A percentile compares a stretch with the other conserved stretches of the same genome.
Conservation (phyloP, 2,113 vertebrate genomes). For the Paralichthys olivaceus region DNA sequence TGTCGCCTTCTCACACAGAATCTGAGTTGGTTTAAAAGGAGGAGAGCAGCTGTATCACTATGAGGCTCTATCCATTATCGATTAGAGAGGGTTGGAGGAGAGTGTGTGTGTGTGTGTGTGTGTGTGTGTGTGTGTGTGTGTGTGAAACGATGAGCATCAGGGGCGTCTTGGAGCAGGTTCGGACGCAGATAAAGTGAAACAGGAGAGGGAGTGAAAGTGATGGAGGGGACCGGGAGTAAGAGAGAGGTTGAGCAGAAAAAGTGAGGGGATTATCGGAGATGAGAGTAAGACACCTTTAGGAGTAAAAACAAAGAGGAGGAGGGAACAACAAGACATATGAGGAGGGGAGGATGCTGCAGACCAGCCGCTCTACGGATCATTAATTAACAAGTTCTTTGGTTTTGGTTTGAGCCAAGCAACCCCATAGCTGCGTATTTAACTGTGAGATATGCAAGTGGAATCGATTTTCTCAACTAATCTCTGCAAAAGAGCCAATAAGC, state of each 20-base stretch:
- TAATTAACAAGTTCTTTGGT: not conserved
- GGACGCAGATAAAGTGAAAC: conserved; percentile 2
- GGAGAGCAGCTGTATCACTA: conserved; percentile 41
- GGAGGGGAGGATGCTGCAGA: not conserved
- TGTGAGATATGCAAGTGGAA: not conserved
- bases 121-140: not conserved
- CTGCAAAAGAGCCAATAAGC: not conserved
- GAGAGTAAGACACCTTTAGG: not conserved
- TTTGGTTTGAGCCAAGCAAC: not conserved
- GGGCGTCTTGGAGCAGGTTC: conserved; percentile 1
- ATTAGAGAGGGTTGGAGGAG: conserved; percentile 39
- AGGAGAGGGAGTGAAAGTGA: conserved; percentile 8
- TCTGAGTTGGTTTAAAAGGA: conserved; percentile 57
- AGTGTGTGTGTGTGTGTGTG: not conserved
- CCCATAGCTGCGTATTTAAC: not conserved
- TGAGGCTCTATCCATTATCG: conserved; percentile 61
- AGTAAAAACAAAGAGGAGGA: not conserved
- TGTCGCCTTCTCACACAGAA: conserved; percentile 50
- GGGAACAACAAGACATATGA: too few species aligned
- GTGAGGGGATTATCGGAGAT: not conserved
- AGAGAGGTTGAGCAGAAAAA: not conserved
- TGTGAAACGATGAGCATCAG: not conserved
- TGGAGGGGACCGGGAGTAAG: not conserved
- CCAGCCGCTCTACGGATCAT: not conserved
- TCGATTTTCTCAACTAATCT: not conserved